A percentile compares a stretch with the other conserved stretches of the same genome.
Conservation (phyloP, 1,140 invertebrate genomes). For the Drosophila athabasca region DNA sequence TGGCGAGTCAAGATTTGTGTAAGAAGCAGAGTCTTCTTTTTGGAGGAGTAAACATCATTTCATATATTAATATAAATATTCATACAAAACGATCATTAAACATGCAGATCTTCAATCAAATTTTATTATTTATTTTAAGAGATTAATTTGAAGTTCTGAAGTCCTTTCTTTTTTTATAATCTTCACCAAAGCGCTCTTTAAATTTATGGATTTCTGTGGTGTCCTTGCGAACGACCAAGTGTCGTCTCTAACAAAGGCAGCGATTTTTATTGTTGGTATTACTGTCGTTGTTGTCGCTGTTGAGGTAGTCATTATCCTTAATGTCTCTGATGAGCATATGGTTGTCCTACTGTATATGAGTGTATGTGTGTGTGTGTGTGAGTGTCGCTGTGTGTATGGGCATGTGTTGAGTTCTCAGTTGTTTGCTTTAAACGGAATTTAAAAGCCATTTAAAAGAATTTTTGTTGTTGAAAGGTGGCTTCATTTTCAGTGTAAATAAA, state of each 20-base stretch:
- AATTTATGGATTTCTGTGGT: conserved; percentile 79
- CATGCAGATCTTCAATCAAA: too few species aligned
- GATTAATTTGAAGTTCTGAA: too few species aligned
- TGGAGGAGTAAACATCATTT: too few species aligned
- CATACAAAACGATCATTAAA: too few species aligned
- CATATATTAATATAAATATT: too few species aligned
- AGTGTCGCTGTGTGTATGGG: background rate
- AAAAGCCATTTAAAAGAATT: conserved; percentile 7
- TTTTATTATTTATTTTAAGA: too few species aligned
- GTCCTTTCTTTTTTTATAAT: conserved; percentile 26
- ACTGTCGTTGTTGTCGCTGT: conserved; percentile 34
- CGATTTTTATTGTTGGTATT: conserved; percentile 51
- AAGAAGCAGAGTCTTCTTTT: too few species aligned
- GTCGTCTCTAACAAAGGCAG: conserved; percentile 42
- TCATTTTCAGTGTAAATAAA: background rate
- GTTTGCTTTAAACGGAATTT: conserved; percentile 38
- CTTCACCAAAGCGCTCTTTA: conserved; percentile 60
- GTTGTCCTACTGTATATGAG: conserved; percentile 27
- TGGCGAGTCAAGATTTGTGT: too few species aligned
- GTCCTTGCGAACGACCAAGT: conserved; percentile 77
- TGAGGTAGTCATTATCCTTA: conserved; percentile 64
- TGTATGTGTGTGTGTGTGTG: background rate
- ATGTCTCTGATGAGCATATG: conserved; percentile 58
- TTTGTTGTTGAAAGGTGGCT: background rate
- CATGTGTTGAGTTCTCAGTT: conserved; percentile 6